A percentile compares a stretch with the other conserved stretches of the same genome.
These are phyloP conservation scores for Allolobophora icterica DNA, from an alignment of 2,888 invertebrate species.

Conservation along the genomic window DNA sequence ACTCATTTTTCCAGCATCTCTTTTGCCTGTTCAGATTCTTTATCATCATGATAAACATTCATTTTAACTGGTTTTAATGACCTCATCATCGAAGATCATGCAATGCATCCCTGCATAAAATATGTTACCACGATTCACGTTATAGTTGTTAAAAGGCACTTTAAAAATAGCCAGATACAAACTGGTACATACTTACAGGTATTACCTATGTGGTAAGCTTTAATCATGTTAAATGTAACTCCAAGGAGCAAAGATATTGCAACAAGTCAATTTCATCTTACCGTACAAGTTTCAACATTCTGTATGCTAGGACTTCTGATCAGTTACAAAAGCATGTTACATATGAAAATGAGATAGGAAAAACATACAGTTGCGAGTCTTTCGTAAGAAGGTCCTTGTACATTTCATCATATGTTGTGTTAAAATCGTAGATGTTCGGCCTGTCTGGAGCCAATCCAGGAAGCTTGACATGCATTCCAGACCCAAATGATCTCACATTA, in stretches of 20 bases:
- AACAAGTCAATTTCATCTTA: neutral
- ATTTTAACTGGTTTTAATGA: neutral
- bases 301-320: neutral
- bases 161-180: no score
- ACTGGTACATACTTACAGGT: neutral
- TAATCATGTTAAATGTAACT: neutral
- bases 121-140: no score
- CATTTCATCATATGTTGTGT: conserved; percentile 91
- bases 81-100: neutral
- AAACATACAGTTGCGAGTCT: conserved; percentile 85
- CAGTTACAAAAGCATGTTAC: neutral
- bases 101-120: neutral
- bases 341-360: neutral
- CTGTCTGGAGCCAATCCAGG: conserved; percentile 89
- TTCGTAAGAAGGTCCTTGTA: conserved; percentile 86
- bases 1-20: neutral
- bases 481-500: conserved; percentile 84
- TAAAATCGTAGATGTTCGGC: conserved; percentile 97
- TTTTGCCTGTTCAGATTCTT: neutral
- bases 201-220: neutral
- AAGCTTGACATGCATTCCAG: conserved; percentile 80
- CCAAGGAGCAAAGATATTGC: neutral
- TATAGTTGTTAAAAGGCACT: no score
- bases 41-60: neutral
- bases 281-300: neutral